Evolutionary conservation across 2,888 invertebrate species (phyloP).

Genomic region (Julus scanicus): DNA sequence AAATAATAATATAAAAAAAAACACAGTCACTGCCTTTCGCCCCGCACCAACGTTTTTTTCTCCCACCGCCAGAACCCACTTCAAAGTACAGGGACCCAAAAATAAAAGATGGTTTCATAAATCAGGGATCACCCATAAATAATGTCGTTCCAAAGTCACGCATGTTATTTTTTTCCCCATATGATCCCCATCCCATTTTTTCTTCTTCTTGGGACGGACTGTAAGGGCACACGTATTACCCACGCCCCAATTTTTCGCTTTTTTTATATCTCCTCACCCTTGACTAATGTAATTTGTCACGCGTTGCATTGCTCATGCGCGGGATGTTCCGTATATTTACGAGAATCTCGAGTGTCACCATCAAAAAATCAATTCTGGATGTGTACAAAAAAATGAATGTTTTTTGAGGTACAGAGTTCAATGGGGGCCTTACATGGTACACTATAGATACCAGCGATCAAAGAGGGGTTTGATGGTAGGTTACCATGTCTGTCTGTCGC

Average conservation of each 20-base stretch:
- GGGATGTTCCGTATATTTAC: background rate
- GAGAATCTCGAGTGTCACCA: slow-evolving; percentile 22
- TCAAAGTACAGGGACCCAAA: slow-evolving; percentile 36
- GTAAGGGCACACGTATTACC: background rate
- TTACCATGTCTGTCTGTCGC: too few relatives aligned
- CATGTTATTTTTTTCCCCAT: background rate
- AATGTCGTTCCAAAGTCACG: background rate
- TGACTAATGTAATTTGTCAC: slow-evolving; percentile 18
- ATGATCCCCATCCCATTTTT: background rate
- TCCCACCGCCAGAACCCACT: slow-evolving; percentile 1
- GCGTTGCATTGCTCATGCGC: background rate
- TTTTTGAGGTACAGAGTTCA: background rate
- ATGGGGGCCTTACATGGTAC: background rate
- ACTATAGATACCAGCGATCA: background rate
- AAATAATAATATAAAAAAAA: background rate
- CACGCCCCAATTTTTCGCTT: background rate
- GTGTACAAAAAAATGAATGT: background rate
- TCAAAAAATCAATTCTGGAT: background rate
- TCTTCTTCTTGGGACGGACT: background rate
- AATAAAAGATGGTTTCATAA: slow-evolving; percentile 26
- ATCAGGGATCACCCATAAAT: slow-evolving; percentile 31
- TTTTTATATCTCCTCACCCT: background rate
- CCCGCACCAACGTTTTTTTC: background rate
- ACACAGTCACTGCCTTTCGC: slow-evolving; percentile 24
- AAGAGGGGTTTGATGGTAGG: background rate